Conservation (phyloP, 2,113 vertebrate species). For the Cryptomyrus ogoouensis region DNA sequence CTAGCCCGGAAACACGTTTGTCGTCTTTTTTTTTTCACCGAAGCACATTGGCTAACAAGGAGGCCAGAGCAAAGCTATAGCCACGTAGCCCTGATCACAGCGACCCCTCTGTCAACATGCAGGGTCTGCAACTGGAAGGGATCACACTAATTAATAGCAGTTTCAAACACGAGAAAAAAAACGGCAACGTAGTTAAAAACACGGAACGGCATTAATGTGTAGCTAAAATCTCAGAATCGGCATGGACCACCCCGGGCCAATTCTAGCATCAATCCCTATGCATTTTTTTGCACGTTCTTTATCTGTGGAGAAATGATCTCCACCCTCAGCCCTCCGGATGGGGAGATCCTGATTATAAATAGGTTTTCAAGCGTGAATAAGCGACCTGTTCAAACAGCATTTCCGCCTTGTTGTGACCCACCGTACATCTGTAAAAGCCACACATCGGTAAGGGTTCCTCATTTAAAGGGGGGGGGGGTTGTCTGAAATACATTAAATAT, state of each 20-base stretch:
- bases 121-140: neutral
- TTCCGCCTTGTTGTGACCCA: constrained; percentile 38
- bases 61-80: neutral
- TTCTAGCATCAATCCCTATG: constrained; percentile 9
- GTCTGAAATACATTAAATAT: constrained; percentile 42
- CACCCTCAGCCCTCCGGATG: constrained; percentile 13
- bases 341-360: constrained; percentile 43
- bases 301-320: constrained; percentile 37
- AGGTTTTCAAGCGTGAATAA: constrained; percentile 39
- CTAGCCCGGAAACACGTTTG: neutral
- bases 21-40: neutral
- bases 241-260: neutral
- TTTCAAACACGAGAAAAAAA: neutral
- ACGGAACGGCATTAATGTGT: neutral
- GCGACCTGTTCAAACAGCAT: constrained; percentile 38
- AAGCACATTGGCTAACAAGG: neutral
- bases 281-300: constrained; percentile 31
- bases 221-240: neutral
- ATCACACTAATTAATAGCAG: neutral
- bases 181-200: neutral
- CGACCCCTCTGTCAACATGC: neutral
- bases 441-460: constrained; percentile 30
- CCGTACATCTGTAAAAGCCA: constrained; percentile 45
- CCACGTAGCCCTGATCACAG: neutral
- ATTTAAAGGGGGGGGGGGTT: constrained; percentile 32